A percentile compares a stretch with the other conserved stretches of the same genome.
phyloP scores from a whole-genome alignment of 2,797 vertebrate genomes.

The Chloroceryle inda region DNA sequence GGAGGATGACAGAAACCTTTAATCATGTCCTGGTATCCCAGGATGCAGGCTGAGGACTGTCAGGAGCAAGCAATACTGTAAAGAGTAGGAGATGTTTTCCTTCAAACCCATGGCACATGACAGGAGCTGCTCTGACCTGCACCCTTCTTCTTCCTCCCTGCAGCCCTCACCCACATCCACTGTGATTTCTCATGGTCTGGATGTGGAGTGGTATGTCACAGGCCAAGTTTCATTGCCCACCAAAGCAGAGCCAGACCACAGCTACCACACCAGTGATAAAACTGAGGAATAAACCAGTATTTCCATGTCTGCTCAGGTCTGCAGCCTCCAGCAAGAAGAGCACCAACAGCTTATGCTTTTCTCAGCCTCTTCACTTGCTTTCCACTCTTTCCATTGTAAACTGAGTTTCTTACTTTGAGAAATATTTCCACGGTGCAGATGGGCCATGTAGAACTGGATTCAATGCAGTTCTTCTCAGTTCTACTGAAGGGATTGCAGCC shows the following conservation, averaged over 20 bases:
- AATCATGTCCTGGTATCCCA: neutral
- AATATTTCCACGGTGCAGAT: neutral
- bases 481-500: neutral
- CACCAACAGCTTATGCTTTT: accelerated
- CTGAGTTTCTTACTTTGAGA: neutral
- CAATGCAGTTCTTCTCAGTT: neutral
- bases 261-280: accelerated
- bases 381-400: neutral
- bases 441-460: neutral
- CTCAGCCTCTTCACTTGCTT: neutral
- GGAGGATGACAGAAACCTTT: neutral
- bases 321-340: neutral
- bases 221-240: neutral
- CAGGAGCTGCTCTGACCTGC: neutral
- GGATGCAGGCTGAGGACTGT: neutral
- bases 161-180: neutral
- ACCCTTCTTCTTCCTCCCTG: neutral
- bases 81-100: neutral
- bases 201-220: accelerated
- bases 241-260: neutral
- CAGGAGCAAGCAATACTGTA: accelerated
- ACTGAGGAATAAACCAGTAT: neutral
- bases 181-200: neutral
- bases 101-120: neutral
- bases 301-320: neutral